These are phyloP conservation scores for Zele albiditarsus DNA, from an alignment of 2,888 invertebrate genomes.

Conservation along the genomic window DNA sequence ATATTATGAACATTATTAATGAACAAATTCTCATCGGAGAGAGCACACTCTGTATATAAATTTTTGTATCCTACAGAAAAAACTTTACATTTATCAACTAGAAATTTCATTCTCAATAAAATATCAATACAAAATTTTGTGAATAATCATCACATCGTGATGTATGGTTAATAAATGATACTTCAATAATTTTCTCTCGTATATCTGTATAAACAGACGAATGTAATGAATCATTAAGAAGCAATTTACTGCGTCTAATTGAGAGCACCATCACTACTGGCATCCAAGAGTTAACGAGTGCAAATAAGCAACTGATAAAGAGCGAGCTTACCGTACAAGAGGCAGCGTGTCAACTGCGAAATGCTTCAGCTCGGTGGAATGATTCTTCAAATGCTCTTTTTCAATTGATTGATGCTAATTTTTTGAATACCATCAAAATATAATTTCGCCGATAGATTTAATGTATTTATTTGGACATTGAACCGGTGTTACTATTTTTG, in stretches of 20 bases:
- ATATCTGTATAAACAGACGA: slow-evolving; percentile 58
- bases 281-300: slow-evolving; percentile 62
- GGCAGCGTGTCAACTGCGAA: slow-evolving; percentile 66
- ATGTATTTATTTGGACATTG: slow-evolving; percentile 8
- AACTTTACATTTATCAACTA: neutral
- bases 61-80: neutral
- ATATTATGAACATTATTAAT: too few relatives aligned
- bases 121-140: slow-evolving; percentile 14
- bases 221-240: slow-evolving; percentile 68
- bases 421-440: slow-evolving; percentile 66
- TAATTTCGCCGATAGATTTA: slow-evolving; percentile 41
- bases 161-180: neutral
- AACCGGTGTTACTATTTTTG: neutral
- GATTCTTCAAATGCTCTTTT: slow-evolving; percentile 60
- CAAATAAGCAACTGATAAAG: slow-evolving; percentile 67
- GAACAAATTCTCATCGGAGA: neutral
- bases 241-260: slow-evolving; percentile 61
- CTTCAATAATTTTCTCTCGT: slow-evolving; percentile 7
- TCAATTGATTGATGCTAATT: slow-evolving; percentile 64
- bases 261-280: slow-evolving; percentile 61
- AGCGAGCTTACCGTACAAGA: slow-evolving; percentile 69
- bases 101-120: slow-evolving; percentile 1
- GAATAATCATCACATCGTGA: neutral
- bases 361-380: slow-evolving; percentile 60
- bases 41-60: neutral